Evolutionary conservation across 2,113 vertebrate species (phyloP), one percentile per base, ranked within the genome.

Genomic region (Mustela nigripes): DNA sequence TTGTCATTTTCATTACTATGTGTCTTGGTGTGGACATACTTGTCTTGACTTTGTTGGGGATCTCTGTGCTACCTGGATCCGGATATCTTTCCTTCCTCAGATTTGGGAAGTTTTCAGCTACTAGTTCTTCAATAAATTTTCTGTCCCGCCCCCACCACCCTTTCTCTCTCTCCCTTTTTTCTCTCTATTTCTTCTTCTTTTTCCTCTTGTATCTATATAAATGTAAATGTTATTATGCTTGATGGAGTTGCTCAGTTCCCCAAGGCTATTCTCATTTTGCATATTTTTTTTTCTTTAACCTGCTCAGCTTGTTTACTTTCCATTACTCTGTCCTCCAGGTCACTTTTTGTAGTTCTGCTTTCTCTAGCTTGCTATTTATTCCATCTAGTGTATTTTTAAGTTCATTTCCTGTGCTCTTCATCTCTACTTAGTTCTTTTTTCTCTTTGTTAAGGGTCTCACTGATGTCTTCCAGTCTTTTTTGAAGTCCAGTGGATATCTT

Each of bases 131-230:
- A 48, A 16, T 31, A 48, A 76, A 45, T 48, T 78, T 78, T 31
- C 26, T 31, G 26, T 4, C 39, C 24, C 3, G 3, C 15, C 12
- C 42, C 7, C 14, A 3, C 5, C 73, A 45, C 7, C 24, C 1
- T 76, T 24, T 14, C 12, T 45, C 42, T 69, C 14, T 67, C 24
- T 56, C 50, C 50, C 14, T 53, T 53, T 53, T 53, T 53, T 53
- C 50, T 50, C 12, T 67, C 24, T 56, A 56, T 56, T 56, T 26
- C 60, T 11, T 26, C 24, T 62, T 28, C 60, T 28, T 60, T 24
- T 28, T 28, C 62, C 26, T 28, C 62, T 63, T 63, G 24, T 7
- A 45, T 45, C 73, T 76, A 76, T 45, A 45, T 45, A 74, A 74
- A 45, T 45, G 39, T 26, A 45, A 76, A 76, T 28, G 39, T 28